These are phyloP conservation scores for Helobdella robusta DNA, from an alignment of 2,888 invertebrate species.

Conservation along the genomic window DNA sequence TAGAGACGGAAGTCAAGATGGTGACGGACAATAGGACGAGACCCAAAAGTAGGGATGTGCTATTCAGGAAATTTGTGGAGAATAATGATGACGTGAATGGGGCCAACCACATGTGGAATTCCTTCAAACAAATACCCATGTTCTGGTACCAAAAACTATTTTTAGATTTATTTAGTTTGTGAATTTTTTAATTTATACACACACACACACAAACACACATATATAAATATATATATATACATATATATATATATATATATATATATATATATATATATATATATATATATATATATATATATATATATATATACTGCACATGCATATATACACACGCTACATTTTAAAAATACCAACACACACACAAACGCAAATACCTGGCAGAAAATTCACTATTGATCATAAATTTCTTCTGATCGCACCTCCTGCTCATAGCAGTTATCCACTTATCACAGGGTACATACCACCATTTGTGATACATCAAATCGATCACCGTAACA, in stretches of 20 bases:
- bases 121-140: background rate
- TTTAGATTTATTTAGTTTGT: no score
- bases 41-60: background rate
- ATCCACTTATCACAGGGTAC: background rate
- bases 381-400: background rate
- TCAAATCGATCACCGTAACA: background rate
- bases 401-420: background rate
- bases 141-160: background rate
- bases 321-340: no score
- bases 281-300: no score
- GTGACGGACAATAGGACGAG: background rate
- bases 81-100: background rate
- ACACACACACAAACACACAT: no score
- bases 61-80: background rate
- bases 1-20: no score
- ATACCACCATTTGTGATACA: background rate
- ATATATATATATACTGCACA: no score
- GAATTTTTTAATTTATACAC: no score
- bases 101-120: constrained; percentile 10
- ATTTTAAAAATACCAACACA: no score
- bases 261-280: no score
- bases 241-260: no score
- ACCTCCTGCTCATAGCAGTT: background rate
- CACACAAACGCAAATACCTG: background rate
- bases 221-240: no score